Evolutionary conservation across 2,888 invertebrate species (phyloP), one percentile per base, ranked within the genome.

Genomic region (Deilephila elpenor): DNA sequence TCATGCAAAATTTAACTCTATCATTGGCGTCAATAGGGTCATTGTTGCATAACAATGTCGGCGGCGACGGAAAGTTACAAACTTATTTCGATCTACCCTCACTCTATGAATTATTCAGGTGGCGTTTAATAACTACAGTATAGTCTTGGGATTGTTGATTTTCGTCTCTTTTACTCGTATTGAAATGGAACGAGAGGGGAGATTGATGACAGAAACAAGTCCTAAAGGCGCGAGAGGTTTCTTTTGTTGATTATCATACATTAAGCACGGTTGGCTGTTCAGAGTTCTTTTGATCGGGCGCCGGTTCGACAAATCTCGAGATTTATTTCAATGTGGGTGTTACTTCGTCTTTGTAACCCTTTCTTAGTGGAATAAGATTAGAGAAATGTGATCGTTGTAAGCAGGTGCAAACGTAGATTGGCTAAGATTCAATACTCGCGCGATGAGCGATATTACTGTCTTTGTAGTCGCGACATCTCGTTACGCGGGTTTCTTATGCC

Each of bases 91-190:
- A 88, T 88, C 87, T 91, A 89, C 91, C 93, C 90, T 86, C 89
- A 79, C 83, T 83, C 84, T 88, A 94, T 94, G 93, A 94, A 93
- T 94, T 88, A 94, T 94, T 93, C 94, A 94, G 86, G 85, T 88
- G 86, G 83, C 89, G 89, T 90, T 92, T 93, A 93, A 93, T 94
- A 94, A 93, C 91, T 90, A 88, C 85, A 84, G 82, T 81, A 85
- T 86, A 85, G 88, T 86, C 82, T 83, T 82, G 82, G 73, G 71
- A 74, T 72, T 70, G 71, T 71, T 70, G 73, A 61, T 62, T 71
- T 73, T 71, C 70, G 62, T 73, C 73, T 62, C 73, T 70, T 73
- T 73, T 53, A 53, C 56, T 37, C 20, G 8, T 37, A 72, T 56
- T 61, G 64, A 72, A 51, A 56, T 72, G 56, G 73, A 75, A 71